Evolutionary conservation across 2,797 vertebrate species (phyloP), one percentile per base, ranked within the genome.

Genomic region (Carapus acus): DNA sequence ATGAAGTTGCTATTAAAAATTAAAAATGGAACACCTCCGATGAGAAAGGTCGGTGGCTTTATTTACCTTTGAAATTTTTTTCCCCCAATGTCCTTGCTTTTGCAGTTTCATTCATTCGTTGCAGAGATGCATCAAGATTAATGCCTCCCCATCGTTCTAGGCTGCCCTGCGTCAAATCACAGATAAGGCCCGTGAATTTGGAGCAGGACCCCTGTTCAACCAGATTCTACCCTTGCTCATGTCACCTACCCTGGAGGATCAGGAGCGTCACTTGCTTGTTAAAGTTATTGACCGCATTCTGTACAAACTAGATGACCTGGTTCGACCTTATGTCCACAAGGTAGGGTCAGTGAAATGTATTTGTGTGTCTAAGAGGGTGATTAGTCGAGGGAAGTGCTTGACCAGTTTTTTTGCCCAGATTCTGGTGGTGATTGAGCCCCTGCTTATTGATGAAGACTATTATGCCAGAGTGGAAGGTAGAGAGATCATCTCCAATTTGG

Each of bases 401-500:
- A 9, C 1, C 14, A 15, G 2, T 33, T 1, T 62, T 20, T 67
- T 50, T 38, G 8, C 51, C 1, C 70, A 99, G 96, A 99, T 99
- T 50, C 90, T 99, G 76, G 96, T 99, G 58, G 96, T 99, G 69
- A 99, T 99, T 56, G 96, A 98, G 73, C 96, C 96, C 0, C 74
- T 98, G 67, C 80, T 99, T 78, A 99, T 99, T 80, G 96, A 99
- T 92, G 96, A 99, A 85, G 96, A 99, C 71, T 99, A 98, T 72
- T 99, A 98, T 36, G 96, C 96, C 76, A 90, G 96, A 91, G 96
- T 99, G 41, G 96, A 99, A 84, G 96, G 96, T 76, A 90, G 96
- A 88, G 96, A 99, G 78, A 99, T 99, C 66, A 99, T 99, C 81
- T 98, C 96, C 9, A 99, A 99, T 81, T 89, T 99, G 87, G 96